Base-by-base conservation (phyloP, 2,888 invertebrate genomes). In the Leptura quadrifasciata region DNA sequence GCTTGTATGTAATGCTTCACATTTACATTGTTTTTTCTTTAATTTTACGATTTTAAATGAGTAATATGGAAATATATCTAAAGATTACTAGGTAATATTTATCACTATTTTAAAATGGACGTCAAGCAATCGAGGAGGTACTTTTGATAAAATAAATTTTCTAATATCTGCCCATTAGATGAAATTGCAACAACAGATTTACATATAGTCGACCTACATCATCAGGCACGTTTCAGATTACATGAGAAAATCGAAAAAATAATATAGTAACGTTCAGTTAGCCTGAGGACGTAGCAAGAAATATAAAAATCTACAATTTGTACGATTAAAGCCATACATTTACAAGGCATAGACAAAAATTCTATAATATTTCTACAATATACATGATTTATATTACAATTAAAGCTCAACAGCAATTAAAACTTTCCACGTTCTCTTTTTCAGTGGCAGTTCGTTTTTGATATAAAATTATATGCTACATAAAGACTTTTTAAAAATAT, bases 331-430 rank as follows among this genome's bases (percentile, higher is more conserved):
- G 84, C 84, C 80, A 78, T 80, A 76, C 80, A 78, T 81, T 72
- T 81, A 83, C 83, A 83, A 81, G 81, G 82, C 82, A 79, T 77
- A 78, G 76, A 74, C 72, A 79, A 79, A 75, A 67, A 72, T 69
- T 73, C 72, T 76, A 76, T 74, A 75, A 81, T 79, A 75, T 79
- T 72, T 76, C 80, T 82, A 82, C 78, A 78, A 82, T 83, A 79
- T 82, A 82, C 82, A 82, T 72, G 75, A 72, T 83, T 84, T 86
- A 86, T 86, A 79, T 85, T 87, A 88, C 87, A 87, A 83, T 88
- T 88, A 88, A 88, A 88, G 88, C 88, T 88, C 82, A 83, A 86
- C 87, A 88, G 88, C 88, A 88, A 87, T 84, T 83, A 79, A 81
- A 81, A 81, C 79, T 82, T 77, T 76, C 84, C 85, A 84, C 84